phyloP scores from a whole-genome alignment of 2,888 invertebrate species.

The Pachydiplax longipennis region DNA sequence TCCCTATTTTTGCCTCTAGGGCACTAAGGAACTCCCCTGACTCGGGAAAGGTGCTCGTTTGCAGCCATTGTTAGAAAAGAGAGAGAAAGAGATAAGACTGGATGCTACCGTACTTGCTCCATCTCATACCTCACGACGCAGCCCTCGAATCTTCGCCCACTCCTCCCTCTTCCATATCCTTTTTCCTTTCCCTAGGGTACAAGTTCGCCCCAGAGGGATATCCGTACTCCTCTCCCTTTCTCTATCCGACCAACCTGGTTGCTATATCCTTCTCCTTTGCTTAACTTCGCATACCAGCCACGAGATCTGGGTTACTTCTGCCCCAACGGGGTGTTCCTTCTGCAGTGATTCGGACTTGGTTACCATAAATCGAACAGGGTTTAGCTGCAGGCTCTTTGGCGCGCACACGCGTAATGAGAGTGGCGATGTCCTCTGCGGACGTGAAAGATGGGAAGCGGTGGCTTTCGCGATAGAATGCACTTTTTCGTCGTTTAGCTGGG shows the following conservation, averaged over 20 bases:
- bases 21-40: slow-evolving; percentile 14
- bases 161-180: background rate
- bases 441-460: no score
- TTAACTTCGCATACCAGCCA: background rate
- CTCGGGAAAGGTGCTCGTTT: slow-evolving; percentile 43
- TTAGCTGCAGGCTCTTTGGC: background rate
- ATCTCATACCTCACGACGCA: background rate
- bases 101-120: background rate
- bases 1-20: background rate
- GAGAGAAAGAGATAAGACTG: slow-evolving; percentile 30
- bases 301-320: background rate
- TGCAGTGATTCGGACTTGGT: slow-evolving; percentile 39
- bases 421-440: no score
- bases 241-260: background rate
- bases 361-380: slow-evolving; percentile 25
- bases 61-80: slow-evolving; percentile 22
- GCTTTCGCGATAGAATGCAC: no score
- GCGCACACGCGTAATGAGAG: background rate
- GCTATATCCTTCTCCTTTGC: background rate
- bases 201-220: background rate
- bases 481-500: background rate
- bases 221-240: background rate
- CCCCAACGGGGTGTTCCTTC: slow-evolving; percentile 7
- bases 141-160: background rate
- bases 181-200: background rate